phyloP scores from a whole-genome alignment of 64 coral and sea anemone species.

The Dendronephthya gigantea region DNA sequence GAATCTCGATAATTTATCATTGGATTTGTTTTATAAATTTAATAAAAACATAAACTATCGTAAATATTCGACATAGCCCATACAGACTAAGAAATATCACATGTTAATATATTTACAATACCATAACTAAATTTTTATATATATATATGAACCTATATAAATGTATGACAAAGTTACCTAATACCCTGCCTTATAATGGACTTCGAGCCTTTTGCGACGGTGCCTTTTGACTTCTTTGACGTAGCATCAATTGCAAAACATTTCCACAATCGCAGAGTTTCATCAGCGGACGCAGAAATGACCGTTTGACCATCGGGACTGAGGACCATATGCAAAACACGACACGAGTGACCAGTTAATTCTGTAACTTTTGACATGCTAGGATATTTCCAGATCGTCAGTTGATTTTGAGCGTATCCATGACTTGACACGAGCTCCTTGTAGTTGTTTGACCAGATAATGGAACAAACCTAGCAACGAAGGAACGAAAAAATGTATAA shows the following conservation, averaged over 20 bases:
- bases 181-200: slow-evolving; percentile 77
- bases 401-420: slow-evolving; percentile 91
- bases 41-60: too few relatives aligned
- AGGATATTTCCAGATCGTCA: slow-evolving; percentile 95
- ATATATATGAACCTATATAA: too few relatives aligned
- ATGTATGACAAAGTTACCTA: slow-evolving; percentile 38
- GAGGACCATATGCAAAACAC: slow-evolving; percentile 93
- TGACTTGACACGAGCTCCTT: slow-evolving; percentile 91
- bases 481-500: not conserved
- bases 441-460: slow-evolving; percentile 97
- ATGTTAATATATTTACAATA: too few relatives aligned
- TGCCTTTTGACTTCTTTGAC: slow-evolving; percentile 52
- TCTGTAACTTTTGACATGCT: slow-evolving; percentile 91
- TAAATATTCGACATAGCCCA: too few relatives aligned
- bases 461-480: slow-evolving; percentile 66
- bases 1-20: too few relatives aligned
- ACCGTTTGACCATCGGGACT: slow-evolving; percentile 98
- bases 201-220: slow-evolving; percentile 24
- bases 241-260: slow-evolving; percentile 77
- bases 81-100: too few relatives aligned
- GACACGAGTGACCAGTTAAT: slow-evolving; percentile 86
- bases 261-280: slow-evolving; percentile 89
- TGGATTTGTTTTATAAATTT: too few relatives aligned
- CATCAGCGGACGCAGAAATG: slow-evolving; percentile 90
- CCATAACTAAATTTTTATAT: too few relatives aligned